Percentiles rank a stretch among this genome's conserved stretches.
These are phyloP conservation scores for Drosophila nigrodunni DNA, from an alignment of 1,140 invertebrate genomes.

Conservation along the genomic window DNA sequence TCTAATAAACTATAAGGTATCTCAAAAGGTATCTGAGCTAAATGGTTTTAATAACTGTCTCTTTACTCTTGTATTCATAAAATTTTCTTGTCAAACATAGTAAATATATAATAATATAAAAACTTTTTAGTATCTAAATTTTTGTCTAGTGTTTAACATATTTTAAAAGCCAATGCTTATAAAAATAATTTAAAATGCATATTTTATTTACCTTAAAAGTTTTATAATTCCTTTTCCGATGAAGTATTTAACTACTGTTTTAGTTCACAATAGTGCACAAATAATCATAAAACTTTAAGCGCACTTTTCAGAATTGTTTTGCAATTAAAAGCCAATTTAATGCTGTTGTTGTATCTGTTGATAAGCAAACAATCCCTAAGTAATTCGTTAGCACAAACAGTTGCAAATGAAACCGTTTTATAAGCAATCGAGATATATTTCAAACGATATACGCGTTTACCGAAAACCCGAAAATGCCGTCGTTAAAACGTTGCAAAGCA, in stretches of 20 bases:
- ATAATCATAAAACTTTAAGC: background rate
- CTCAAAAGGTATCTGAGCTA: too few species aligned
- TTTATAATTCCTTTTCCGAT: background rate
- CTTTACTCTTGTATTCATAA: too few species aligned
- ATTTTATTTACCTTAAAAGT: conserved; percentile 12
- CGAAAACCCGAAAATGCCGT: conserved; percentile 24
- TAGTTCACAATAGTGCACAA: conserved; percentile 6
- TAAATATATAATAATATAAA: too few species aligned
- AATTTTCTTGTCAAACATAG: too few species aligned
- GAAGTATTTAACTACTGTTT: background rate
- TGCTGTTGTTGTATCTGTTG: background rate
- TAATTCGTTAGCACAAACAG: background rate
- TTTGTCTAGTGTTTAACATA: too few species aligned
- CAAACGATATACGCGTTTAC: background rate
- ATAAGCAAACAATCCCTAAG: conserved; percentile 1
- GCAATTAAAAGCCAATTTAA: background rate
- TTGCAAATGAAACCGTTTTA: conserved; percentile 3
- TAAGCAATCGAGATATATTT: conserved; percentile 1
- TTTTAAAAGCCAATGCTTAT: too few species aligned
- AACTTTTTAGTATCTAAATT: too few species aligned
- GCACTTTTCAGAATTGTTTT: conserved; percentile 4
- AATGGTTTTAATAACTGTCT: too few species aligned
- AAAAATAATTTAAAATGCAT: background rate
- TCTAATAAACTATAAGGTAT: too few species aligned
- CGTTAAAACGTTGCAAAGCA: conserved; percentile 9